Evolutionary conservation across 2,888 invertebrate species (phyloP), one percentile per base, ranked within the genome.

Genomic region (Aquatica leii): DNA sequence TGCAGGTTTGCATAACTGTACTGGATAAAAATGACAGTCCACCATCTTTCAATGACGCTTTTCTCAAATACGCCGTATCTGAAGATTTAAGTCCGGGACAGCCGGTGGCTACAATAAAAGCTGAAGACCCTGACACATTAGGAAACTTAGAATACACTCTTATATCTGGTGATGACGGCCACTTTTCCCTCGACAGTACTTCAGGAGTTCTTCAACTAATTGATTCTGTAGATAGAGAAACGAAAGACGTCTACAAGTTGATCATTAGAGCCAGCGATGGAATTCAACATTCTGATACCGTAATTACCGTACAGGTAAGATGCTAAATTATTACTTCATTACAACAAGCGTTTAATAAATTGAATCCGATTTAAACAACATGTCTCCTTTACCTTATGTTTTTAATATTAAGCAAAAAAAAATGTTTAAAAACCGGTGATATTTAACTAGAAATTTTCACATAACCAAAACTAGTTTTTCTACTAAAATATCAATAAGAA

Each of bases 11-110:
- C 81, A 89, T 97, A 71, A 89, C 88, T 60, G 90, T 97, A 55
- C 81, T 93, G 79, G 97, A 97, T 83, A 92, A 92, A 82, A 97
- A 97, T 81, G 97, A 97, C 84, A 95, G 94, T 76, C 95, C 96
- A n/a, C 97, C 97, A 2, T 88, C 90, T 57, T 94, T 95, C 85
- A 88, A 88, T 72, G 88, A 90, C 67, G 87, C 90, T 34, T 90
- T 90, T 12, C 83, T 90, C 72, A 86, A 87, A 52, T 92, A 90
- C 79, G 85, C 87, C 59, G 90, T 95, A 0, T 94, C 94, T 1
- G 95, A 96, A 80, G 95, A 95, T 79, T 85, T 94, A 63, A 90
- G 92, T 35, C 90, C 91, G 1, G 94, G 94, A 5, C 91, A 93
- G 74, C 82, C 87, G 35, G 90, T 96, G 64, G 90, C 92, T 8